Base-by-base conservation (phyloP, 2,113 vertebrate genomes). In the Triplophysa dalaica region DNA sequence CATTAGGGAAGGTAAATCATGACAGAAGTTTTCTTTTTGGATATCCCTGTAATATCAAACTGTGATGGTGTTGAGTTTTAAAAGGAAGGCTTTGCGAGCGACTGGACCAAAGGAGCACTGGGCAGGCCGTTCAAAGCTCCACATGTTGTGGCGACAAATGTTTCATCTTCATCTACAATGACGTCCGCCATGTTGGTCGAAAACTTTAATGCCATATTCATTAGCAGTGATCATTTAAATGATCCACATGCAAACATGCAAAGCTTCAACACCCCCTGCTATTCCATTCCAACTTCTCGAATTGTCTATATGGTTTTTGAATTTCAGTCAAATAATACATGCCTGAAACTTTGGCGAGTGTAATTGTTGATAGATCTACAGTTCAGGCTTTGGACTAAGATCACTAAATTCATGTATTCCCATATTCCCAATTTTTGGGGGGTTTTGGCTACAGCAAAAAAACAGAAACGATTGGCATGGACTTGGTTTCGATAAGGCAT, bases 161-260 rank as follows among this genome's bases (percentile, higher is more conserved):
- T 68, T 77, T 83, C 62, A 81, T 83, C 61, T 73, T 38, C 73
- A 77, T 74, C 33, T 77, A 41, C 48, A 77, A 78, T 76, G 63
- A 67, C 52, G 73, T 12, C 62, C n/a, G 22, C 16, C 24, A 33
- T 12, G 16, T 22, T 54, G 24, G 9, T 24, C 9, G 8, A 54
- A 13, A 70, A 70, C 17, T 29, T 54, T 50, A 48, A 54, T 70
- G 10, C 19, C 24, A 54, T 54, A 54, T 70, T 70, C 68, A 33
- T 70, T 8, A 70, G 17, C 16, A 33, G 48, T 8, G 14, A 33
- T 54, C 48, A 54, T 13, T 54, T 70, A 33, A 70, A 26, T 56
- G 69, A 70, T 70, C 48, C 50, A 56, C 17, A 56, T 70, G 24
- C 69, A 70, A 70, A 70, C 50, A 38, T 10, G 5, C 6, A 33